These are phyloP conservation scores for Adineta ricciae DNA, from an alignment of 2,888 invertebrate genomes.

Conservation along the genomic window DNA sequence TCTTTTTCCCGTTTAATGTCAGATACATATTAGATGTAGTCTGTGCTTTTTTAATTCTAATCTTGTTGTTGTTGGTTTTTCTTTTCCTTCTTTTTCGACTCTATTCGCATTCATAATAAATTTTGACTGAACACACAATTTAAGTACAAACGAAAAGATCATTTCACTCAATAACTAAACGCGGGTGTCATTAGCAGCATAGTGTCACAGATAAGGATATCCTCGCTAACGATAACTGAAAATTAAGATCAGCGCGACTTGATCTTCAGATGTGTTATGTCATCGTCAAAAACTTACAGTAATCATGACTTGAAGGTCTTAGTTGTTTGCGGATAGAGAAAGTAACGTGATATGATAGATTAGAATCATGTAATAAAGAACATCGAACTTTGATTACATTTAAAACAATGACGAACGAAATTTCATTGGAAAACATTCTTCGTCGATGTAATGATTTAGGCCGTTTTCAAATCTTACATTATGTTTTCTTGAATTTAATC, in stretches of 20 bases:
- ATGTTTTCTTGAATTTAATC: background rate
- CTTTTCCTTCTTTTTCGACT: background rate
- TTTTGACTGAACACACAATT: background rate
- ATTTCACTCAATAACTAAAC: no score
- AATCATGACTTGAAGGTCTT: background rate
- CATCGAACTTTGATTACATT: background rate
- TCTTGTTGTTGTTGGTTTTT: background rate
- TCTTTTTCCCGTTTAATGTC: background rate
- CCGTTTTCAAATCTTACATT: background rate
- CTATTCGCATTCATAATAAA: conserved; percentile 1
- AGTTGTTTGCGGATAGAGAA: background rate
- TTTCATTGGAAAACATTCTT: background rate
- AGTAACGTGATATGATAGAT: background rate
- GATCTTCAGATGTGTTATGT: no score
- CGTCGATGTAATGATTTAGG: background rate
- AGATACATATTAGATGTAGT: conserved; percentile 15
- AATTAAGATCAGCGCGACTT: no score
- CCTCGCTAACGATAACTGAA: no score
- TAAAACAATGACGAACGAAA: background rate
- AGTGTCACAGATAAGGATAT: no score
- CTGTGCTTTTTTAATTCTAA: background rate
- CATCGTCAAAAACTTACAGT: no score
- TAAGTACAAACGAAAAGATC: no score
- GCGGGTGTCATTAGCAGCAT: no score
- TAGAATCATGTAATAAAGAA: background rate